Percentiles rank a stretch among this genome's conserved stretches.
phyloP scores from a whole-genome alignment of 1,140 invertebrate genomes.

The Leptopilina boulardi region DNA sequence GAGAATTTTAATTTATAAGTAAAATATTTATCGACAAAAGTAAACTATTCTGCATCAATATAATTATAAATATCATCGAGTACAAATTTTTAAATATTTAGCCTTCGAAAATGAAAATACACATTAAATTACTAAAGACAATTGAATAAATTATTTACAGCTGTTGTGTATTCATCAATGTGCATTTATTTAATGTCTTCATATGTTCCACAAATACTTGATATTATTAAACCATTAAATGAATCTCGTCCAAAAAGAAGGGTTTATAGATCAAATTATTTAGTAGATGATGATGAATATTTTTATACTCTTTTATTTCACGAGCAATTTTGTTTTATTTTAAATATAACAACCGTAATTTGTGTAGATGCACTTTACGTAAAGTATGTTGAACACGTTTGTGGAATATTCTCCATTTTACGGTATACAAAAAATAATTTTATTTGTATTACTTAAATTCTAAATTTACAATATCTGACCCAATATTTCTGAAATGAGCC shows the following conservation, averaged over 20 bases:
- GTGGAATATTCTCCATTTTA: neutral
- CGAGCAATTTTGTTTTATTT: neutral
- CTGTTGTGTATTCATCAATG: neutral
- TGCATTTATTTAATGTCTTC: neutral
- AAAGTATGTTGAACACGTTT: neutral
- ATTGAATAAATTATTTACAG: neutral
- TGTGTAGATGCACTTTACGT: neutral
- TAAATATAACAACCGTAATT: slow-evolving; percentile 5
- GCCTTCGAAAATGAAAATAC: too few species aligned
- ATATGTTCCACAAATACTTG: neutral
- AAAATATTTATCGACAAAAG: too few species aligned
- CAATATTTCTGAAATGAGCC: too few species aligned
- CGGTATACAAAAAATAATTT: neutral
- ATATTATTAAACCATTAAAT: slow-evolving; percentile 28
- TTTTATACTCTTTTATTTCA: neutral
- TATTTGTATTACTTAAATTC: too few species aligned
- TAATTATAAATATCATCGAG: too few species aligned
- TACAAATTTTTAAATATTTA: too few species aligned
- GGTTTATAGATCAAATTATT: neutral
- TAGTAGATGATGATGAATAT: neutral
- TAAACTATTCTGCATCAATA: too few species aligned
- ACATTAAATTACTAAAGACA: too few species aligned
- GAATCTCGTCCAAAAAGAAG: slow-evolving; percentile 6
- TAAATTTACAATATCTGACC: too few species aligned
- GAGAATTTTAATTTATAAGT: too few species aligned